Conservation (phyloP, 2,888 invertebrate species). For the Phytoseiulus persimilis region DNA sequence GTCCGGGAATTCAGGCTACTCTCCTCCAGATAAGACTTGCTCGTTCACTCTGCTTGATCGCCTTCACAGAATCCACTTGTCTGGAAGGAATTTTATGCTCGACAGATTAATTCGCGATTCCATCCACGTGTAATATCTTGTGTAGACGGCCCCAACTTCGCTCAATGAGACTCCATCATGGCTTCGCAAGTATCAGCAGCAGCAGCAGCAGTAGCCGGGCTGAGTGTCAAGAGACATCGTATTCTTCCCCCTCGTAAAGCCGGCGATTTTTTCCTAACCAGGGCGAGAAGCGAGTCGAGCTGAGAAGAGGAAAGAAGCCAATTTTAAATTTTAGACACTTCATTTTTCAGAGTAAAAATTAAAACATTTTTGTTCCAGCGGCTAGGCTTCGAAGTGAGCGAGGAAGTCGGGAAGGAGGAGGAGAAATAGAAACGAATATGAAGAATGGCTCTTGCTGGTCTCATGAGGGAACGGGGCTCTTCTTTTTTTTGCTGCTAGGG, state of each 20-base stretch:
- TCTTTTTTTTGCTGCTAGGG: background rate
- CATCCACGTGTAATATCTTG: too few species aligned
- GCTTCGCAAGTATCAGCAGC: too few species aligned
- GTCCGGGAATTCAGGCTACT: too few species aligned
- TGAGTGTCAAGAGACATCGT: background rate
- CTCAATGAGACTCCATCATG: too few species aligned
- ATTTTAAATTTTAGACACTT: conserved; percentile 39
- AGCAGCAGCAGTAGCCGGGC: background rate
- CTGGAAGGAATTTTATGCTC: too few species aligned
- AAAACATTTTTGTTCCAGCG: conserved; percentile 38
- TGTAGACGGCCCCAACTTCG: too few species aligned
- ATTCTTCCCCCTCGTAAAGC: background rate
- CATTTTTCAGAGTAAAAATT: conserved; percentile 39
- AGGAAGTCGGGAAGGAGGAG: background rate
- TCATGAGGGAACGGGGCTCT: conserved; percentile 23
- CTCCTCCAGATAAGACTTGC: too few species aligned
- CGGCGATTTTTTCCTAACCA: background rate
- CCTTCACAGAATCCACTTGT: too few species aligned
- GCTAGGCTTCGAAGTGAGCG: background rate
- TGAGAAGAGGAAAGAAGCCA: conserved; percentile 13
- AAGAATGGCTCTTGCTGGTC: conserved; percentile 28
- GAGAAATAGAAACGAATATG: conserved; percentile 12
- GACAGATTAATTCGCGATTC: too few species aligned
- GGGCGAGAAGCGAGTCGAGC: background rate
- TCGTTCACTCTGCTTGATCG: too few species aligned